Evolutionary conservation across 2,797 vertebrate genomes (phyloP), one percentile per base, ranked within the genome.

Genomic region (Acipenser transmontanus): DNA sequence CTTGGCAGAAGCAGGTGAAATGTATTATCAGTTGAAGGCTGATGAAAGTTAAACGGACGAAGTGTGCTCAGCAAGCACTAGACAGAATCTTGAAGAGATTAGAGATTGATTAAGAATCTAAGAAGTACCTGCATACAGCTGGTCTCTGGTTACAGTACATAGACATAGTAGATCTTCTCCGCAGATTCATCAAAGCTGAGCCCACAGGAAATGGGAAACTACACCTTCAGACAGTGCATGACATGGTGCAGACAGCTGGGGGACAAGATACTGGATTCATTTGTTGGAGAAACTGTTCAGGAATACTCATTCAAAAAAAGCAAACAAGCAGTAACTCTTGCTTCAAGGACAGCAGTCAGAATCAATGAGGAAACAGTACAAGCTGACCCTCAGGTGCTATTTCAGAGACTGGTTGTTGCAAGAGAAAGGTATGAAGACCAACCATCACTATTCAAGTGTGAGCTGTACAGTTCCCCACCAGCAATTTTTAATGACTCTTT

Each of bases 381-480:
- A 12, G 47, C 50, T 47, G 62, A 63, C 50, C 62, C 62, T 49
- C 62, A 63, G 62, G n/a, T 63, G 49, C 17, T 63, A 63, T 63
- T 63, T 49, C 61, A 63, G 61, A 34, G 61, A 12, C 47, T 63
- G 12, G 61, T 63, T n/a, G 61, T 49, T 48, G 61, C 49, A 12
- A 20, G 61, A 63, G 61, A 63, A 34, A 9, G 61, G n/a, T 48
- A 49, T 63, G 61, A 62, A 62, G 61, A 62, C n/a, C 13, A 48
- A 48, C 34, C 61, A 62, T 62, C 61, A 62, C 34, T 62, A 48
- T 62, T 62, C 8, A 62, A 62, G 61, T 62, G 49, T 62, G 34
- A 62, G 49, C 61, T 62, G 34, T 61, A 47, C 60, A 61, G 60
- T 61, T 47, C 6, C 47, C 7, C 7, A 8, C 7, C 60, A 20